Percentiles rank a stretch among this genome's conserved stretches.
Evolutionary conservation across 2,888 invertebrate species (phyloP).

Genomic region (Falcaria lacertinaria): DNA sequence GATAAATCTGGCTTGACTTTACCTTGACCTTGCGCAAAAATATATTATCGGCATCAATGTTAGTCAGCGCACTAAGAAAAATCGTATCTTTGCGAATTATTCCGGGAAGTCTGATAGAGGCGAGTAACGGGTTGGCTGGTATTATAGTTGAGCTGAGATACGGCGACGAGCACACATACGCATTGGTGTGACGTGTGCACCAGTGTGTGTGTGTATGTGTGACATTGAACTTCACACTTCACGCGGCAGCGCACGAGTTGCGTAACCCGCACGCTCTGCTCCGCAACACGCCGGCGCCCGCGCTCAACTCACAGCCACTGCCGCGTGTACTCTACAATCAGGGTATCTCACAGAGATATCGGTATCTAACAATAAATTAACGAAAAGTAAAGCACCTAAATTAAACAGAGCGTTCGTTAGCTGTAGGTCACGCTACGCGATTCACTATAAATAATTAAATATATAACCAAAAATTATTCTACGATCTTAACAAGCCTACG

Average conservation of each 20-base stretch:
- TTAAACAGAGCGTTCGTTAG: no score
- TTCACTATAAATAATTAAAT: no score
- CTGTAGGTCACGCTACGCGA: no score
- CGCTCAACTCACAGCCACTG: conserved; percentile 26
- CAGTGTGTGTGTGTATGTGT: conserved; percentile 55
- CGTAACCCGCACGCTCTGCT: conserved; percentile 49
- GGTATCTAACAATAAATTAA: no score
- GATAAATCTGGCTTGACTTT: conserved; percentile 54
- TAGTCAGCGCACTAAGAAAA: conserved; percentile 48
- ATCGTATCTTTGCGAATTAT: conserved; percentile 67
- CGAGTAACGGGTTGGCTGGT: conserved; percentile 71
- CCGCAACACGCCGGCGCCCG: conserved; percentile 12
- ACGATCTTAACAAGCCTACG: no score
- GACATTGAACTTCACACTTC: conserved; percentile 79
- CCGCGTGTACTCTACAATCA: conserved; percentile 11
- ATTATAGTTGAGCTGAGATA: conserved; percentile 51
- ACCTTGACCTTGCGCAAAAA: conserved; percentile 67
- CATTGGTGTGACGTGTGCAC: conserved; percentile 20
- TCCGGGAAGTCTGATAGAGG: conserved; percentile 73
- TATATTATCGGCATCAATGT: conserved; percentile 48
- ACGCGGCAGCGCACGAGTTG: conserved; percentile 70
- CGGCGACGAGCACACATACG: conserved; percentile 40
- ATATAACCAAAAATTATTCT: no score
- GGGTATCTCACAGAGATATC: no score
- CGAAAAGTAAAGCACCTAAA: no score